These are phyloP conservation scores for Mesoclemmys tuberculata DNA, from an alignment of 2,113 vertebrate genomes.

Conservation along the genomic window DNA sequence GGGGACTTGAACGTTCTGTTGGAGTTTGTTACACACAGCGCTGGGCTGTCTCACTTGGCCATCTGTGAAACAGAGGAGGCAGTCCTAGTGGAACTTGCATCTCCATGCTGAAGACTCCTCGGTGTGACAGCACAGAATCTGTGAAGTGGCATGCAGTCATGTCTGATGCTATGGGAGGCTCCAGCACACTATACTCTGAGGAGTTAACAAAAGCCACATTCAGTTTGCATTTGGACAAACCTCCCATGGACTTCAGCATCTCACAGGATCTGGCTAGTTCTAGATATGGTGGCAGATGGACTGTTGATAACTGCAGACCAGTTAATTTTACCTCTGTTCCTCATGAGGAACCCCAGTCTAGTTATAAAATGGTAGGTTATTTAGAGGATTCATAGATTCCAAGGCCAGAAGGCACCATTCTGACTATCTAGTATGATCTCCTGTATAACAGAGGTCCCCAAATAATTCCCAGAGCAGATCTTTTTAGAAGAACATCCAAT, in stretches of 20 bases:
- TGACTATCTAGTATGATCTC: background rate
- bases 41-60: background rate
- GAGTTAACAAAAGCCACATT: background rate
- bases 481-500: background rate
- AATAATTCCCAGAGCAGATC: background rate
- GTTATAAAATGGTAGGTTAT: background rate
- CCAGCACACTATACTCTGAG: background rate
- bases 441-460: background rate
- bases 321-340: background rate
- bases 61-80: background rate
- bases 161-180: background rate
- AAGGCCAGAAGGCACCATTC: background rate
- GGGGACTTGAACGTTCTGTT: background rate
- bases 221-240: background rate
- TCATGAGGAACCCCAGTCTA: background rate
- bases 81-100: background rate
- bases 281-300: background rate
- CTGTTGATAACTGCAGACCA: background rate
- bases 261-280: background rate
- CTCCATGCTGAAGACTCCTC: background rate
- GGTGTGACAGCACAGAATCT: background rate
- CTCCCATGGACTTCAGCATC: background rate
- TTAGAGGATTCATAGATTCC: background rate
- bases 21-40: background rate
- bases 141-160: background rate